A percentile compares a stretch with the other conserved stretches of the same genome.
These are phyloP conservation scores for Euzophera pinguis DNA, from an alignment of 2,888 invertebrate genomes.

Conservation along the genomic window DNA sequence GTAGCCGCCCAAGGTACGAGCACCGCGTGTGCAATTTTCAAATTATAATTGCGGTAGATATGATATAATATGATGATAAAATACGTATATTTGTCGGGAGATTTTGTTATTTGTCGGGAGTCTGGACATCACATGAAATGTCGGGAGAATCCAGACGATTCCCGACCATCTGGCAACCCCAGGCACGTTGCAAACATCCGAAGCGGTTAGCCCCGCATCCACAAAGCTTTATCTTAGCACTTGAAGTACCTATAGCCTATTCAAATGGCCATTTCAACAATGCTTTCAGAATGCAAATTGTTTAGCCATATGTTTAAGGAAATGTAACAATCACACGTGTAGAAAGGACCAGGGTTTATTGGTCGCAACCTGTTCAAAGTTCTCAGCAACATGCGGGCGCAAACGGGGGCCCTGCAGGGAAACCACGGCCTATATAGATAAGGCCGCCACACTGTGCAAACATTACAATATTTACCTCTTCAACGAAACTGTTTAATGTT, in stretches of 20 bases:
- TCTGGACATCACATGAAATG: too few relatives aligned
- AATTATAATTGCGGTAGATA: too few relatives aligned
- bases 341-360: constrained; percentile 17
- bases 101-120: too few relatives aligned
- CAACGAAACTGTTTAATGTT: constrained; percentile 25
- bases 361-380: constrained; percentile 17
- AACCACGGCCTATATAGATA: constrained; percentile 73
- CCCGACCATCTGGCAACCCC: too few relatives aligned
- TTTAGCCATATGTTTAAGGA: constrained; percentile 3
- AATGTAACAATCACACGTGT: constrained; percentile 12
- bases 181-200: constrained; percentile 35
- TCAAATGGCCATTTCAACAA: constrained; percentile 13
- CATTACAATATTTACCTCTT: constrained; percentile 41
- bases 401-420: constrained; percentile 56
- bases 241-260: too few relatives aligned
- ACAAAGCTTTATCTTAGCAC: too few relatives aligned
- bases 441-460: constrained; percentile 40
- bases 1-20: too few relatives aligned
- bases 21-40: too few relatives aligned
- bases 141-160: too few relatives aligned
- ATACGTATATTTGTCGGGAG: too few relatives aligned
- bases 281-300: constrained; percentile 11
- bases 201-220: constrained; percentile 30
- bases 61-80: too few relatives aligned
- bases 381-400: constrained; percentile 38